Conservation (phyloP, 64 coral and sea anemone genomes). For the Stichodactyla helianthus region DNA sequence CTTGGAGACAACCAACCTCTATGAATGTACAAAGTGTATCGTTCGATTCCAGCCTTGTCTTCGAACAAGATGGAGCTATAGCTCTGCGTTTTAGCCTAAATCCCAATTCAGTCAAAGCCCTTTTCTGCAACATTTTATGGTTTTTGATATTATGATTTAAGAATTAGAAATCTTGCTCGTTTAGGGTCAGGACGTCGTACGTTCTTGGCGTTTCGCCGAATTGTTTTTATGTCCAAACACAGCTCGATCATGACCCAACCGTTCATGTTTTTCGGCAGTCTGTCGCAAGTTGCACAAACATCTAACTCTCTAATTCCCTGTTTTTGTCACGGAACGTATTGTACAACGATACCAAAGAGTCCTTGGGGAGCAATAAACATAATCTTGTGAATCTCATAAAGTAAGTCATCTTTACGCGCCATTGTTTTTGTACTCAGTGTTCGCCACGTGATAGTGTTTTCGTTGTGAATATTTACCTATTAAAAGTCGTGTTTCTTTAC, state of each 20-base stretch:
- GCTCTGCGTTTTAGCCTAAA: neutral
- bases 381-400: neutral
- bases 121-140: neutral
- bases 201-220: neutral
- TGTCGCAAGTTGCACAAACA: neutral
- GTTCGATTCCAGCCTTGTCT: neutral
- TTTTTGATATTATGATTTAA: neutral
- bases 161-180: neutral
- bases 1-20: neutral
- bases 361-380: neutral
- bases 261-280: neutral
- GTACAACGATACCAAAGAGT: neutral
- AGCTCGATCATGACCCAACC: neutral
- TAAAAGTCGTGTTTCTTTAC: constrained; percentile 13
- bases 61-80: neutral
- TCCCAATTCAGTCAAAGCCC: neutral
- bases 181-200: constrained; percentile 3
- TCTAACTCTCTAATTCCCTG: neutral
- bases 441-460: constrained; percentile 11
- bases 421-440: neutral
- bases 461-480: constrained; percentile 4
- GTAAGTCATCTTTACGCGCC: neutral
- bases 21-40: neutral
- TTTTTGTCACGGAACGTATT: neutral
- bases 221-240: neutral